These are phyloP conservation scores for Pachypsylla venusta DNA, from an alignment of 1,140 invertebrate genomes.

Conservation along the genomic window DNA sequence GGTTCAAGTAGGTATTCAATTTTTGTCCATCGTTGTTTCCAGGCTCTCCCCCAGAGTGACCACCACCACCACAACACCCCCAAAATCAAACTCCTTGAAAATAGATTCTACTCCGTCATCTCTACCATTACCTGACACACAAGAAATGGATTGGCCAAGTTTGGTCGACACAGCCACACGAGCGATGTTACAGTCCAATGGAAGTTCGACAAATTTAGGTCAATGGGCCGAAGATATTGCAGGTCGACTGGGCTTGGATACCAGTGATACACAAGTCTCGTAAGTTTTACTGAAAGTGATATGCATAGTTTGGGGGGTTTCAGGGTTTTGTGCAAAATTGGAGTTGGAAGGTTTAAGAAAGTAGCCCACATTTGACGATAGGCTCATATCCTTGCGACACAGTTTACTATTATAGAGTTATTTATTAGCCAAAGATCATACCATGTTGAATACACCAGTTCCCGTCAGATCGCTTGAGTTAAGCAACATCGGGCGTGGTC, in stretches of 20 bases:
- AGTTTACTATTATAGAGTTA: no score
- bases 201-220: constrained; percentile 15
- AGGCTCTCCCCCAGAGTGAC: constrained; percentile 36
- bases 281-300: constrained; percentile 2
- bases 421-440: no score
- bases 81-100: constrained; percentile 12
- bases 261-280: constrained; percentile 14
- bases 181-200: constrained; percentile 38
- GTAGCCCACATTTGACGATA: no score
- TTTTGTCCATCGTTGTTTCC: no score
- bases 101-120: constrained; percentile 21
- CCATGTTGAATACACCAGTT: no score
- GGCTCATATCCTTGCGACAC: no score
- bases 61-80: constrained; percentile 14
- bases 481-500: no score
- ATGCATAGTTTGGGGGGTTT: no score
- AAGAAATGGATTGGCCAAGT: constrained; percentile 56
- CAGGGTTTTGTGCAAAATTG: no score
- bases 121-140: constrained; percentile 39
- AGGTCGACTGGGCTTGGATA: constrained; percentile 27
- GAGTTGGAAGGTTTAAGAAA: no score
- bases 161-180: constrained; percentile 59
- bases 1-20: no score
- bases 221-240: constrained; percentile 30
- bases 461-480: no score